Base-by-base conservation (phyloP, 2,113 vertebrate genomes). In the Ascaphus truei region DNA sequence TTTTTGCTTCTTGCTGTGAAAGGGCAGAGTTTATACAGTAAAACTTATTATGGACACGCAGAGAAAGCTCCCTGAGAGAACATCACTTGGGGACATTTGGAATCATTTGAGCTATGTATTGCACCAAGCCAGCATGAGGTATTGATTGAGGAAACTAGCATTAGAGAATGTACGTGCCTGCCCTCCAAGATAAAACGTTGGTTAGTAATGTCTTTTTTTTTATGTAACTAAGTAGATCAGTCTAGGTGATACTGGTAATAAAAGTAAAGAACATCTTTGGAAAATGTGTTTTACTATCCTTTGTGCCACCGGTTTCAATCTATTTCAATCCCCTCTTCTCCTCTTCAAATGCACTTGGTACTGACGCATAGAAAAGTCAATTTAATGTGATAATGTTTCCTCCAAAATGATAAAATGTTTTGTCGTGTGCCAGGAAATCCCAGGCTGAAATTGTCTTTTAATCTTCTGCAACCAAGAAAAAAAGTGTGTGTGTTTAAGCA, bases 311-410 rank as follows among this genome's bases (percentile, higher is more conserved):
- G 76, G 22, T 30, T 8, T 72, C 12, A 74, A 73, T 0, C 61
- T 18, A 9, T 55, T 23, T 50, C 50, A 71, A 72, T 37, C 29
- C 2, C 23, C 51, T 56, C 11, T 39, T 29, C 7, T 3, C 5
- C 4, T n/a, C 55, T 72, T 71, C 29, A 62, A 75, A 77, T 55
- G 33, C 1, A 56, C n/a, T 74, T 75, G 50, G 33, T 68, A 51
- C 67, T 16, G 80, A 77, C 51, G 22, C 48, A 23, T 43, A 76
- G 67, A 56, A 74, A 82, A 73, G 36, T 20, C 12, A 75, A 78
- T 81, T 78, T 81, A 56, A 63, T 64, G 52, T 51, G 65, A 68
- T 79, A 80, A 72, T 72, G 51, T 75, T 82, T 80, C 57, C 75
- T 78, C 7, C 67, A 71, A 74, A 74, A 53, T 76, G 64, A 79